These are phyloP conservation scores for Malurus elegans DNA, from an alignment of 2,113 vertebrate genomes.

Conservation along the genomic window DNA sequence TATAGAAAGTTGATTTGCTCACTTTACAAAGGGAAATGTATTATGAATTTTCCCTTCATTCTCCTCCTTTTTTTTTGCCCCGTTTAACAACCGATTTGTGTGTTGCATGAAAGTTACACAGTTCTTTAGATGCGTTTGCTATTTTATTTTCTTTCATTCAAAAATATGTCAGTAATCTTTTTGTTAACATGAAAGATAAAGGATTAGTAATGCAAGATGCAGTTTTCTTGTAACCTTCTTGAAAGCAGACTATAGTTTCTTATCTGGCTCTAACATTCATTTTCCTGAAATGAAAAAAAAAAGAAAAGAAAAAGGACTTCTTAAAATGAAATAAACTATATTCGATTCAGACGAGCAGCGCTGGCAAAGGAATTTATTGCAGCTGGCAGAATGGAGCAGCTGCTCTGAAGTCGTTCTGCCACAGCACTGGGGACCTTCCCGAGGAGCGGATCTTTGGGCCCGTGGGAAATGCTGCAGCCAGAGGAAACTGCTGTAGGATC, in stretches of 20 bases:
- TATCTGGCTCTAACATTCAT: conserved; percentile 84
- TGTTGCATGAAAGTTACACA: conserved; percentile 80
- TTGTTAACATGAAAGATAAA: conserved; percentile 86
- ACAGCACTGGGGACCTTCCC: conserved; percentile 3
- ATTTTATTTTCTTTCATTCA: conserved; percentile 84
- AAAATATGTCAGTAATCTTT: conserved; percentile 85
- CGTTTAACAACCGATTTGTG: conserved; percentile 77
- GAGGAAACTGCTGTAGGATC: neutral
- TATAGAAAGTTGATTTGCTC: conserved; percentile 69
- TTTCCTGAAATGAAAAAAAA: conserved; percentile 71
- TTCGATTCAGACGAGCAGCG: conserved; percentile 67
- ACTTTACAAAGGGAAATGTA: conserved; percentile 72
- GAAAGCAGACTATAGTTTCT: conserved; percentile 84
- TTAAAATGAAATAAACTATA: conserved; percentile 79
- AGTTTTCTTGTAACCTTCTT: conserved; percentile 84
- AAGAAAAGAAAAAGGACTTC: conserved; percentile 37
- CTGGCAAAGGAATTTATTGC: conserved; percentile 61
- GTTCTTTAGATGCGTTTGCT: conserved; percentile 77
- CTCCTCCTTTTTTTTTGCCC: conserved; percentile 42
- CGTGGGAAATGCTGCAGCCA: neutral
- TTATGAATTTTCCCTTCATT: conserved; percentile 76
- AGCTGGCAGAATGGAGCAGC: conserved; percentile 57
- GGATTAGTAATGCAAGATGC: conserved; percentile 86
- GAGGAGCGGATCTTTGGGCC: neutral
- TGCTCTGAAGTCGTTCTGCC: conserved; percentile 22